Base-by-base conservation (phyloP, 2,797 vertebrate genomes). In the Picus viridis region DNA sequence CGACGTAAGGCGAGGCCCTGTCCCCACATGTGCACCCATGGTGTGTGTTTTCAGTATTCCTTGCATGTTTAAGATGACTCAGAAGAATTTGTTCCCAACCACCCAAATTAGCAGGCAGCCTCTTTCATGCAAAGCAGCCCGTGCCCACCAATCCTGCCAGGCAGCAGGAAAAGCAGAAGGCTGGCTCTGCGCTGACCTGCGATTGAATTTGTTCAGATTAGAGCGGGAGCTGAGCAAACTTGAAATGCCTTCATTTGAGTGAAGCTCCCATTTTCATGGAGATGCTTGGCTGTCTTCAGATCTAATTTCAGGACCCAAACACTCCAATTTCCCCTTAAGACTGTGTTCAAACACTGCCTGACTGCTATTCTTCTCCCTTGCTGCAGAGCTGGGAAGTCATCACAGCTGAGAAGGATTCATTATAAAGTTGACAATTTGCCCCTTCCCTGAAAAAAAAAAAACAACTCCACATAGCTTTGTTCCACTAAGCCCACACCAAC, bases 261-360 rank as follows among this genome's bases (percentile, higher is more conserved):
- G 19, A 83, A 84, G 56, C 32, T 93, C 80, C 45, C 24, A 16
- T 90, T 93, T 83, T 95, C 41, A 93, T 61, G 75, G 90, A 89
- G 83, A 72, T 34, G 36, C 86, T 95, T 88, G 73, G 72, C 84
- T 90, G 61, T 61, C 77, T 90, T 90, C 77, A 70, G 49, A 74
- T 81, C 72, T 86, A 67, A 96, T 91, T 90, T 91, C 86, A 74
- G 92, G 69, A 91, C 88, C 86, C 82, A 92, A 95, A 95, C 54
- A 70, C 75, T 88, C 73, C 91, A 63, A 81, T 96, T 94, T 96
- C 83, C 78, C 77, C 47, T 36, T 64, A 89, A 91, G 86, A 77
- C 86, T 93, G 91, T 95, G 88, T 95, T 95, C 88, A 94, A 89
- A 94, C 88, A 88, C 59, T 11, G 6, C 87, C 73, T 36, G 57